A percentile compares a stretch with the other conserved stretches of the same genome.
Conservation (phyloP, 2,113 vertebrate genomes). For the Centrocercus urophasianus region DNA sequence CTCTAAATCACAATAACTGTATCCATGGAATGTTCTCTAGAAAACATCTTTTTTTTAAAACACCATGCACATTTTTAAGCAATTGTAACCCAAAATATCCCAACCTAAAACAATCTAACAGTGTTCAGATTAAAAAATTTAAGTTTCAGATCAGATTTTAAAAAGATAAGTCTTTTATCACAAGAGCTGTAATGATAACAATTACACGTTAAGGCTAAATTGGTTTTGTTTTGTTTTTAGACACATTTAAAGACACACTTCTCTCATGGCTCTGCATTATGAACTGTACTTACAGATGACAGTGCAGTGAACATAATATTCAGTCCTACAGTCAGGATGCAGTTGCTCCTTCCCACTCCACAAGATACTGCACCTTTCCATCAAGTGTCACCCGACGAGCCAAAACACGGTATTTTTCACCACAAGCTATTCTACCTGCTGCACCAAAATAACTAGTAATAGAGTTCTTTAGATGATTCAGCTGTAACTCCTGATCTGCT, state of each 20-base stretch:
- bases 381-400: conserved; percentile 95
- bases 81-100: conserved; percentile 79
- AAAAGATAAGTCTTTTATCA: conserved; percentile 82
- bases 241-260: conserved; percentile 71
- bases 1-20: conserved; percentile 82
- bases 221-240: conserved; percentile 71
- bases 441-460: conserved; percentile 98
- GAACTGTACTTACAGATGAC: conserved; percentile 77
- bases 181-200: conserved; percentile 79
- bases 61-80: conserved; percentile 81
- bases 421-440: conserved; percentile 96
- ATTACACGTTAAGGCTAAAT: conserved; percentile 82
- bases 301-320: conserved; percentile 82
- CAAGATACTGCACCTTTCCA: conserved; percentile 98
- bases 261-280: conserved; percentile 66
- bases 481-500: conserved; percentile 90
- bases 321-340: conserved; percentile 89
- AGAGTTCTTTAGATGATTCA: conserved; percentile 96
- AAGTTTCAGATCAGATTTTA: conserved; percentile 80
- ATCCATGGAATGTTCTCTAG: conserved; percentile 79
- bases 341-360: conserved; percentile 98
- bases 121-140: conserved; percentile 81
- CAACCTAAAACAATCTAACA: conserved; percentile 82
- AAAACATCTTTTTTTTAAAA: conserved; percentile 71
- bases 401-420: conserved; percentile 95